Percentiles rank a stretch among this genome's conserved stretches.
phyloP scores from a whole-genome alignment of 2,113 vertebrate species.

The Rhipidura dahli region DNA sequence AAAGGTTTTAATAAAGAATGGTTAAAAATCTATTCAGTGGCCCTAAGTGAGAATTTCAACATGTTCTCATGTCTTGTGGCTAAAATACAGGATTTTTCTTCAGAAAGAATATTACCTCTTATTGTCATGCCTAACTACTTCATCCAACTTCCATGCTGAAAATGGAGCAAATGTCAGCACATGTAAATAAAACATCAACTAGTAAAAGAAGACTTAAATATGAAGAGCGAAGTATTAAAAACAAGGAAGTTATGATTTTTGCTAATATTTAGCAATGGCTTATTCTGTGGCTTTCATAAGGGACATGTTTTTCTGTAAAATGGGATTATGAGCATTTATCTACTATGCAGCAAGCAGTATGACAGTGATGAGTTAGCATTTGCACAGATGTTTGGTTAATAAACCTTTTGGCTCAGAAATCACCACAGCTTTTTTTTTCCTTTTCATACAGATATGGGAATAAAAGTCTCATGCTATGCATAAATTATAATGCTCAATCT shows the following conservation, averaged over 20 bases:
- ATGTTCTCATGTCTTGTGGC: background rate
- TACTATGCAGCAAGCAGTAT: background rate
- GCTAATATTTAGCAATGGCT: background rate
- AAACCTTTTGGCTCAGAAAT: background rate
- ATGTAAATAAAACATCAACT: background rate
- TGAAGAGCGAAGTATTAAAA: background rate
- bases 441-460: background rate
- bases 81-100: background rate
- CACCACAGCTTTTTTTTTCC: background rate
- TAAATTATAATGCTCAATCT: background rate
- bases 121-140: background rate
- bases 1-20: background rate
- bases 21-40: background rate
- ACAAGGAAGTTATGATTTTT: background rate
- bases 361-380: background rate
- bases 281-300: background rate
- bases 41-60: background rate
- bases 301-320: background rate
- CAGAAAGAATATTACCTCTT: background rate
- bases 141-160: background rate
- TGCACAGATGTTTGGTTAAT: background rate
- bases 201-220: background rate
- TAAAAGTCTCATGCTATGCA: background rate
- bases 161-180: background rate
- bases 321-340: background rate